Evolutionary conservation across 2,113 vertebrate species (phyloP).

Genomic region (Anguilla rostrata): DNA sequence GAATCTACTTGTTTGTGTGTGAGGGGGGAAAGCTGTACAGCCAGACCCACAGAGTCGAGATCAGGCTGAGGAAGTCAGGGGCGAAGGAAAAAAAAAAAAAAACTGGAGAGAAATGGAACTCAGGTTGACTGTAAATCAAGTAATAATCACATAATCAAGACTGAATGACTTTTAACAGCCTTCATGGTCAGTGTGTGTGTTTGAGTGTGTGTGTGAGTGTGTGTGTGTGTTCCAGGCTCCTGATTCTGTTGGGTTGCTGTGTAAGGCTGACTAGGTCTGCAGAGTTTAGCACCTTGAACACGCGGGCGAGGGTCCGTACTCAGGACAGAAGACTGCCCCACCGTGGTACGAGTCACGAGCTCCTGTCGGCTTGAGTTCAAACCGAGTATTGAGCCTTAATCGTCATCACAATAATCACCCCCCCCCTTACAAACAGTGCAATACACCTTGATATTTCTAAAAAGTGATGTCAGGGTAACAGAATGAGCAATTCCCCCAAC

Average conservation of each 20-base stretch:
- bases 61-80: background rate
- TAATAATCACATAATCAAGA: background rate
- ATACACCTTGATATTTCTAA: background rate
- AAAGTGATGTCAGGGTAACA: background rate
- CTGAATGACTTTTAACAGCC: background rate
- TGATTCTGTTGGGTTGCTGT: background rate
- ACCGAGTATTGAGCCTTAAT: background rate
- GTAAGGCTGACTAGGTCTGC: background rate
- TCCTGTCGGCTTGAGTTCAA: background rate
- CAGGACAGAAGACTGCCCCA: background rate
- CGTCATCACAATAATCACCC: background rate
- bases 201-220: background rate
- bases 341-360: background rate
- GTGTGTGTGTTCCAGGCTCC: background rate
- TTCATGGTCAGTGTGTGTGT: background rate
- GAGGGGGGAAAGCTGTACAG: background rate
- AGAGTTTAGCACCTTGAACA: background rate
- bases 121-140: background rate
- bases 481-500: background rate
- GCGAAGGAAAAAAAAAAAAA: background rate
- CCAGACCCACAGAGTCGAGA: background rate
- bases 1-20: background rate
- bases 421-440: background rate
- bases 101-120: background rate
- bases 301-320: background rate